Percentiles rank a stretch among this genome's conserved stretches.
phyloP scores from a whole-genome alignment of 2,888 invertebrate genomes.

The Terebella lapidaria region DNA sequence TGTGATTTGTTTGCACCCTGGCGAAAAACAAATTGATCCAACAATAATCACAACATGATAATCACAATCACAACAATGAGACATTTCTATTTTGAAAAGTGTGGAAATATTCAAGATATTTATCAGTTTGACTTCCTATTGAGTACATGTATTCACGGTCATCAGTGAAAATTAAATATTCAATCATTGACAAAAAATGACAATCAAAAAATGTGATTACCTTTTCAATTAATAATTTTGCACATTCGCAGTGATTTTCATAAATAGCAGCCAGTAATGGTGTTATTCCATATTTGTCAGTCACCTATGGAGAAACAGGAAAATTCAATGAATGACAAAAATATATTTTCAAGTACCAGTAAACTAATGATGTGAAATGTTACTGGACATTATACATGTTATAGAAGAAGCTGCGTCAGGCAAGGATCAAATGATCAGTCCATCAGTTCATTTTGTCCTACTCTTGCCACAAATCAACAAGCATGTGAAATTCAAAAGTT shows the following conservation, averaged over 20 bases:
- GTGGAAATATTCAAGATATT: not conserved
- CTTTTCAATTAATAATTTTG: constrained; percentile 78
- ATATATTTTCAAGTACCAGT: no score
- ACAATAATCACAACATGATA: not conserved
- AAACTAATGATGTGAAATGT: no score
- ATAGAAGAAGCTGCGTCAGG: no score
- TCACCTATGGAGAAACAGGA: constrained; percentile 62
- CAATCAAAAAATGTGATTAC: constrained; percentile 56
- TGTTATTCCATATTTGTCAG: constrained; percentile 92
- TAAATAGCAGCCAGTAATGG: constrained; percentile 91
- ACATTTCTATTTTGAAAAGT: not conserved
- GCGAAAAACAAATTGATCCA: constrained; percentile 30
- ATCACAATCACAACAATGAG: not conserved
- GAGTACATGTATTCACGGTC: not conserved
- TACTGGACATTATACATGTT: not conserved
- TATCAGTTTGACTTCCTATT: not conserved
- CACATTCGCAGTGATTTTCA: constrained; percentile 92
- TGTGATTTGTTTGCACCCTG: constrained; percentile 80
- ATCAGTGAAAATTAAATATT: not conserved
- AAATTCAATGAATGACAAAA: no score
- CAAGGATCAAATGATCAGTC: no score
- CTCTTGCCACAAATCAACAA: not conserved
- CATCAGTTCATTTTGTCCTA: no score
- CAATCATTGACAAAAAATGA: not conserved
- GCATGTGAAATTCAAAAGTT: no score